A percentile compares a stretch with the other conserved stretches of the same genome.
Conservation (phyloP, 23 tunicate genomes). For the Ascidia mentula region DNA sequence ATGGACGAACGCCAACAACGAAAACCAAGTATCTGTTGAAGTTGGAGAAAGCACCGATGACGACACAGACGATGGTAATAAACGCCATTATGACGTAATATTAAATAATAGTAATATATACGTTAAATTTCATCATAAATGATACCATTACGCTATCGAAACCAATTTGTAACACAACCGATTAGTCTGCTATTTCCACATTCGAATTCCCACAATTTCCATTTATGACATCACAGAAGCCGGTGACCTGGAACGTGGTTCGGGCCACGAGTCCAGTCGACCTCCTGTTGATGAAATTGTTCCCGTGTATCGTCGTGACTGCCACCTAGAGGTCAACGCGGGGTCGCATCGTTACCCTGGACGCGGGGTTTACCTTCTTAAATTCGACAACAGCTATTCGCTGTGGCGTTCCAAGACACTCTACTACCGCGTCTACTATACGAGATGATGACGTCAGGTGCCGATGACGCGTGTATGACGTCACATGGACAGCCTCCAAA, state of each 20-base stretch:
- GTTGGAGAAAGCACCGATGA: slow-evolving; percentile 90
- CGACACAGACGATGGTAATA: slow-evolving; percentile 77
- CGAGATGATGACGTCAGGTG: slow-evolving; percentile 54
- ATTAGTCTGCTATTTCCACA: too few species aligned
- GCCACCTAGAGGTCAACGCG: slow-evolving; percentile 87
- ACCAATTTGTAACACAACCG: too few species aligned
- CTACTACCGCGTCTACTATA: slow-evolving; percentile 94
- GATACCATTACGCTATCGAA: too few species aligned
- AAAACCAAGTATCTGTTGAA: slow-evolving; percentile 83
- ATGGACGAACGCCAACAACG: slow-evolving; percentile 65
- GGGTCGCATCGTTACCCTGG: slow-evolving; percentile 99
- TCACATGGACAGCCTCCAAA: not conserved
- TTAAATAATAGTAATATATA: too few species aligned
- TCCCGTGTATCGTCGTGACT: slow-evolving; percentile 86
- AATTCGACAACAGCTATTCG: slow-evolving; percentile 97
- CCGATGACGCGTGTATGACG: not conserved
- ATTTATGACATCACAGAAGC: slow-evolving; percentile 25
- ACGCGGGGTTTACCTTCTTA: slow-evolving; percentile 89
- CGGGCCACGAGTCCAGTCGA: slow-evolving; percentile 29
- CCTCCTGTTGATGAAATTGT: slow-evolving; percentile 94
- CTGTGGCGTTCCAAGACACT: slow-evolving; percentile 96
- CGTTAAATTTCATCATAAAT: too few species aligned
- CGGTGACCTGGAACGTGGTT: slow-evolving; percentile 60
- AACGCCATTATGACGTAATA: not conserved
- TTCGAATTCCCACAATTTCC: not conserved